Evolutionary conservation across 2,888 invertebrate species (phyloP), one percentile per base, ranked within the genome.

Genomic region (Thera obeliscata): DNA sequence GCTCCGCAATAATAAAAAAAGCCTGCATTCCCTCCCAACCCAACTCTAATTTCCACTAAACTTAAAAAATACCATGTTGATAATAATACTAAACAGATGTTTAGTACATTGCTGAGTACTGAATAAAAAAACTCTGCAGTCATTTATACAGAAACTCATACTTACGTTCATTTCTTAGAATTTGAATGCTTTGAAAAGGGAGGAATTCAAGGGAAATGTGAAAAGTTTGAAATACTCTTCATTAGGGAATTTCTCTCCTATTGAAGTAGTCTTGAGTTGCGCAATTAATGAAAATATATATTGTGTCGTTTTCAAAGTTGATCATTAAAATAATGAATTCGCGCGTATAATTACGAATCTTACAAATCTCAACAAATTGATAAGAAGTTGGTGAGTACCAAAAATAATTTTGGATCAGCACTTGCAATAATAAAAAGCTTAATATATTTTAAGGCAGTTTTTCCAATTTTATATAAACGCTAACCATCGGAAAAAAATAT

Each of bases 151-250:
- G 50, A 41, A 49, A 36, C 49, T 59, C 8, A 52, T 61, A 50
- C 33, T 59, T 12, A 8, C 38, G 9, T 70, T 68, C 65, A 68
- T 72, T 58, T 63, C 72, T 69, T 9, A 1, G 63, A 73, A 74
- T 76, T 73, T 74, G 66, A 69, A 74, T 76, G 71, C 70, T 68
- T 61, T 73, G 69, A 73, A 69, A 48, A 65, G 73, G 74, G 68
- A 67, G 72, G 72, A 61, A 69, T 66, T 70, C 65, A 38, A 69
- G 70, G 61, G 74, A 76, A 77, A 76, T 74, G 64, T 68, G 60
- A 69, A 73, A 78, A 81, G 73, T 81, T 81, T 74, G 66, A 76
- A 78, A 77, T 75, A 77, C 76, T 78, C 76, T 80, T 80, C 80
- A 80, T 80, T 78, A 80, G 71, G 69, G 73, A 77, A 77, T 77